A percentile compares a stretch with the other conserved stretches of the same genome.
Evolutionary conservation across 1,140 invertebrate species (phyloP).

Genomic region (Nomia melanderi): DNA sequence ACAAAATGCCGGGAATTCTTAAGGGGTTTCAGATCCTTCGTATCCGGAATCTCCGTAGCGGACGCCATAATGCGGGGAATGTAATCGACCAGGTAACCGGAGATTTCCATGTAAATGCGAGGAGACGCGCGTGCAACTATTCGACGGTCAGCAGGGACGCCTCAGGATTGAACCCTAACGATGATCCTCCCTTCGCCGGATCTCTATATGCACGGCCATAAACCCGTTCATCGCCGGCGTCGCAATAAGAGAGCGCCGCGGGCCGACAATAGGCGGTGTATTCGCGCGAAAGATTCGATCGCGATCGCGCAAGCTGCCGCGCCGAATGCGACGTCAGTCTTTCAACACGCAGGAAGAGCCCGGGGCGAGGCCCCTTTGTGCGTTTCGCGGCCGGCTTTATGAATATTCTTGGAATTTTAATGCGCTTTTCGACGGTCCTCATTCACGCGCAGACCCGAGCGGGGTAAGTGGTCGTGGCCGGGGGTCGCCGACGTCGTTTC

Average conservation of each 20-base stretch:
- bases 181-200: slow-evolving; percentile 39
- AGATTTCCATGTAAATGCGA: slow-evolving; percentile 63
- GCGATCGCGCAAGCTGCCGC: too few species aligned
- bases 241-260: slow-evolving; percentile 29
- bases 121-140: slow-evolving; percentile 46
- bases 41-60: slow-evolving; percentile 9
- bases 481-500: neutral
- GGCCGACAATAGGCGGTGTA: too few species aligned
- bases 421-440: slow-evolving; percentile 31
- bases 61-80: slow-evolving; percentile 53
- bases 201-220: slow-evolving; percentile 41
- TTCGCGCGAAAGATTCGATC: too few species aligned
- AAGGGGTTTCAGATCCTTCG: slow-evolving; percentile 6
- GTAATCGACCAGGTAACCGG: slow-evolving; percentile 42
- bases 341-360: slow-evolving; percentile 34
- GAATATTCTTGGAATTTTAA: slow-evolving; percentile 50
- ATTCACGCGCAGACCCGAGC: slow-evolving; percentile 13
- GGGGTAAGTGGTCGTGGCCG: neutral
- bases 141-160: slow-evolving; percentile 37
- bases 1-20: slow-evolving; percentile 45
- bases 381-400: slow-evolving; percentile 14
- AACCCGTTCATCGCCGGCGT: slow-evolving; percentile 42
- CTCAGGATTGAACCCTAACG: slow-evolving; percentile 43
- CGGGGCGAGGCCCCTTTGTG: slow-evolving; percentile 14
- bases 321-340: slow-evolving; percentile 51